These are phyloP conservation scores for Campoplex nolae DNA, from an alignment of 2,888 invertebrate genomes.

Conservation along the genomic window DNA sequence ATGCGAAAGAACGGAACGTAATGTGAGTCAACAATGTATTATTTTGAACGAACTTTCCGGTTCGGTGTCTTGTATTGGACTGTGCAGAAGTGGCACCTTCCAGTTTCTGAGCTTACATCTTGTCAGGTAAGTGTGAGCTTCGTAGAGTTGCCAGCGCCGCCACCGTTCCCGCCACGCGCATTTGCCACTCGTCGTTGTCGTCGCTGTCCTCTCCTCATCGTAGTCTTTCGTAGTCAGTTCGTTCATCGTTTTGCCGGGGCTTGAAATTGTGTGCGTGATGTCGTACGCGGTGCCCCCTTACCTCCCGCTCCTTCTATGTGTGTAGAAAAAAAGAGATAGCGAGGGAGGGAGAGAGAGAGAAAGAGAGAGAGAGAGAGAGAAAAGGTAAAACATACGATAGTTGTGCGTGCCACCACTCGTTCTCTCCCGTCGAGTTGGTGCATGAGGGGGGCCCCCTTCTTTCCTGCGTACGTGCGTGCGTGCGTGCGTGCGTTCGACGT, in stretches of 20 bases:
- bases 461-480: slow-evolving; percentile 48
- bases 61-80: slow-evolving; percentile 84
- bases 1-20: not conserved
- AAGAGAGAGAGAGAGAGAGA: not conserved
- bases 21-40: slow-evolving; percentile 34
- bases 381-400: slow-evolving; percentile 36
- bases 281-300: slow-evolving; percentile 79
- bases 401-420: slow-evolving; percentile 54
- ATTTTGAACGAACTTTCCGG: slow-evolving; percentile 82
- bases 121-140: slow-evolving; percentile 84
- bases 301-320: slow-evolving; percentile 24
- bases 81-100: slow-evolving; percentile 84
- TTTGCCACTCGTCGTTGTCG: slow-evolving; percentile 50
- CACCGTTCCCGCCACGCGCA: slow-evolving; percentile 66
- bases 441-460: slow-evolving; percentile 39
- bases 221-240: slow-evolving; percentile 61
- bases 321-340: slow-evolving; percentile 41
- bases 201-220: slow-evolving; percentile 49
- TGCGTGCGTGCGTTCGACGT: slow-evolving; percentile 43
- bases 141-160: slow-evolving; percentile 71
- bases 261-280: slow-evolving; percentile 83
- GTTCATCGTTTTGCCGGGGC: slow-evolving; percentile 84
- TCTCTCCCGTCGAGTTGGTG: slow-evolving; percentile 40
- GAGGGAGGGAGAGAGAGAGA: slow-evolving; percentile 37
- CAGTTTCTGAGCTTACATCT: slow-evolving; percentile 84